A percentile compares a stretch with the other conserved stretches of the same genome.
phyloP scores from a whole-genome alignment of 2,113 vertebrate species.

The Tachysurus vachellii region DNA sequence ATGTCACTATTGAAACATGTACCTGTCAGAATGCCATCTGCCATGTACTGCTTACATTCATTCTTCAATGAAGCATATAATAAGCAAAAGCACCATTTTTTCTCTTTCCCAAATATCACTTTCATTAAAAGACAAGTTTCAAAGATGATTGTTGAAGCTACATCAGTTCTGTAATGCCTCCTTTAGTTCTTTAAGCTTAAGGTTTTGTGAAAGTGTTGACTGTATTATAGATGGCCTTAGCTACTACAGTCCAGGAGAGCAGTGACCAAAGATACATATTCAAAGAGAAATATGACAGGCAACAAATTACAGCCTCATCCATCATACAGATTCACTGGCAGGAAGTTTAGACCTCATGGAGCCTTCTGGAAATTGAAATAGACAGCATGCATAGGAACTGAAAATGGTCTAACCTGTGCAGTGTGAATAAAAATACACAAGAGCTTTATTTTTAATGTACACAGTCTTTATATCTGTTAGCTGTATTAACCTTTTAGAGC shows the following conservation, averaged over 20 bases:
- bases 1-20: neutral
- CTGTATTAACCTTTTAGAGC: neutral
- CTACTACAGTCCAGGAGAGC: slow-evolving; percentile 22
- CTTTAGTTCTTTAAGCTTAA: neutral
- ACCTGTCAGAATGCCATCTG: neutral
- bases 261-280: slow-evolving; percentile 43
- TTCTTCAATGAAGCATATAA: neutral
- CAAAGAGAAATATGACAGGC: slow-evolving; percentile 50
- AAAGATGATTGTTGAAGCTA: neutral
- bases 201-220: neutral
- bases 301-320: slow-evolving; percentile 57
- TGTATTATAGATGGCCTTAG: slow-evolving; percentile 47
- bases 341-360: slow-evolving; percentile 32
- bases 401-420: neutral
- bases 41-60: neutral
- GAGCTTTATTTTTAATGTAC: neutral
- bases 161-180: neutral
- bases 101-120: neutral
- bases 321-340: slow-evolving; percentile 45
- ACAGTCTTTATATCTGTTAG: neutral
- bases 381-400: slow-evolving; percentile 4
- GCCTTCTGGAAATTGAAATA: slow-evolving; percentile 49
- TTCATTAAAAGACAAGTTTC: neutral
- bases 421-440: neutral
- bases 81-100: neutral